Base-by-base conservation (phyloP, 2,113 vertebrate species). In the Oceanodroma tethys region DNA sequence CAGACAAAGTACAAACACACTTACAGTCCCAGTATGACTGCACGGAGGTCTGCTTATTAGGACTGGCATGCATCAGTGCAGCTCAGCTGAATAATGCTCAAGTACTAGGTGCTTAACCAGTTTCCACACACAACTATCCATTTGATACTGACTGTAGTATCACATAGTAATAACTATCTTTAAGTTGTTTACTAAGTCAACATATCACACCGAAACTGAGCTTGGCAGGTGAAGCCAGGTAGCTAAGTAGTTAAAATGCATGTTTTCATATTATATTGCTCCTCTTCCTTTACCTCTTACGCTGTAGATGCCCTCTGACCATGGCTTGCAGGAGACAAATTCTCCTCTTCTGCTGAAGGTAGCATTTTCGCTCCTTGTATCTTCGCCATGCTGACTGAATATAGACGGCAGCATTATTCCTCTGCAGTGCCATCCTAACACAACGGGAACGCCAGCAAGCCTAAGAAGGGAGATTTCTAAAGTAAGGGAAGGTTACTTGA, bases 331-430 rank as follows among this genome's bases (percentile, higher is more conserved):
- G 95, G 59, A 95, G 89, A 55, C 98, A 98, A 72, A 99, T 95
- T 20, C 97, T 97, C 6, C 79, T 97, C 36, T 91, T 95, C 82
- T 90, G 97, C 32, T 91, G 97, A 26, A 27, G 88, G 92, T 98
- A 99, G 50, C 92, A 90, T 6, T 30, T 85, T 29, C 98, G 97
- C 72, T 98, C 98, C 25, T 45, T 80, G 96, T 98, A 98, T 5
- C 99, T 98, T 52, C 98, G 97, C 99, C 99, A 99, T 0, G 79
- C 62, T 0, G 99, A 97, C 97, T 99, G 99, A 86, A 99, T 99
- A 56, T 97, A 58, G 42, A 93, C 14, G 0, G 99, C 99, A 2
- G 95, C 98, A 6, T 84, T 97, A 3, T 79, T 97, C 80, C 96
- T 98, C 45, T 98, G 97, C 65, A 97, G 80, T 0, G 93, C 52